Base-by-base conservation (phyloP, 2,888 invertebrate genomes). In the Hydropsyche betteni region DNA sequence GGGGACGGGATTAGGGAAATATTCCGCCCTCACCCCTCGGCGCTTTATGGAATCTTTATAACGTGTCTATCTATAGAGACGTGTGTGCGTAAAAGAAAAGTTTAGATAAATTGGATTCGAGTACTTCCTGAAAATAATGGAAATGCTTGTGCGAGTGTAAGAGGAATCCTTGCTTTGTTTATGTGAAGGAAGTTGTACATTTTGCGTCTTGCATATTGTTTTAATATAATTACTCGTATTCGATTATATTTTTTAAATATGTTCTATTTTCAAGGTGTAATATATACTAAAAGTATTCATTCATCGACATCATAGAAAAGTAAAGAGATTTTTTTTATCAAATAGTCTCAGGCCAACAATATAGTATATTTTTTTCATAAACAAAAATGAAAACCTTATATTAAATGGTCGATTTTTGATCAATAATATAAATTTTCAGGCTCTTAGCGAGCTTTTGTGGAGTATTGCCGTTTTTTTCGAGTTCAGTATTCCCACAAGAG, bases 31-130 rank as follows among this genome's bases (percentile, higher is more conserved):
- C 44, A 10, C 10, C 10, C 44, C 44, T 2, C 44, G 4, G 3
- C 44, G 44, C 44, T 44, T 44, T 44, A 44, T 44, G 44, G 44
- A 44, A 44, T 44, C 44, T 44, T 44, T 44, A 44, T 44, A 44
- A 44, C 44, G 44, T 44, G 44, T 44, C 6, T 44, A 10, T 10
- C 10, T 44, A 10, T 44, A 44, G 44, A 69, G 24, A 36, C 34
- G 38, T 44, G 44, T 44, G 44, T 8, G 44, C 72, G 36, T 58
- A 72, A 55, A 64, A 70, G 72, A 72, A 72, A 72, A 72, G 58
- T 72, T 72, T 55, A 61, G 72, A 72, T 55, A 72, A 72, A 72
- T 72, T 72, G 72, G 72, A 72, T 72, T 72, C 55, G 44, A 38
- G 72, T 44, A 61, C 38, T 69, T 69, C 55, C 58, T 34, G 14